These are phyloP conservation scores for Macaria notata DNA, from an alignment of 2,888 invertebrate species.

Conservation along the genomic window DNA sequence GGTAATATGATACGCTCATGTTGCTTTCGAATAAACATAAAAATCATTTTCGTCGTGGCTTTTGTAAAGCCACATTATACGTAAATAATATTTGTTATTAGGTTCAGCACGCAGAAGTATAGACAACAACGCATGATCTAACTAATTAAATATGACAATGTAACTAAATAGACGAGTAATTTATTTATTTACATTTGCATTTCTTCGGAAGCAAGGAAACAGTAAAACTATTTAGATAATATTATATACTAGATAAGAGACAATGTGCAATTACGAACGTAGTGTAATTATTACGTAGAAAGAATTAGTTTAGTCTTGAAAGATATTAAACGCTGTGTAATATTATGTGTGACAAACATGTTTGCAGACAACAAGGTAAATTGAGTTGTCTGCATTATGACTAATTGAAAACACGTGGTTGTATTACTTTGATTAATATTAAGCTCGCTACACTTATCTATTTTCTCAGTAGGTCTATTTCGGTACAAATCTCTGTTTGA, in stretches of 20 bases:
- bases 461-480: slow-evolving; percentile 19
- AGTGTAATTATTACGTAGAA: no score
- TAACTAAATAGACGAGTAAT: neutral
- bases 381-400: slow-evolving; percentile 6
- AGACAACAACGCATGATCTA: slow-evolving; percentile 6
- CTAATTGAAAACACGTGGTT: slow-evolving; percentile 6
- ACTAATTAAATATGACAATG: neutral
- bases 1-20: no score
- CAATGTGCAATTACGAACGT: no score
- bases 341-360: slow-evolving; percentile 15
- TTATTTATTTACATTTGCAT: slow-evolving; percentile 10
- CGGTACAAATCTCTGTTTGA: slow-evolving; percentile 23
- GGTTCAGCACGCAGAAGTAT: no score
- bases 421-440: slow-evolving; percentile 3
- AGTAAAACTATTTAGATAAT: neutral
- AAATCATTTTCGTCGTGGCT: no score
- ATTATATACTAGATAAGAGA: no score
- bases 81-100: no score
- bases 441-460: neutral
- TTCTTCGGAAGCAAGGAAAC: slow-evolving; percentile 11
- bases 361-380: neutral
- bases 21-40: no score
- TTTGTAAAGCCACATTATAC: no score
- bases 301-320: no score
- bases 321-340: neutral